Base-by-base conservation (phyloP, 2,113 vertebrate genomes). In the Collichthys lucidus region DNA sequence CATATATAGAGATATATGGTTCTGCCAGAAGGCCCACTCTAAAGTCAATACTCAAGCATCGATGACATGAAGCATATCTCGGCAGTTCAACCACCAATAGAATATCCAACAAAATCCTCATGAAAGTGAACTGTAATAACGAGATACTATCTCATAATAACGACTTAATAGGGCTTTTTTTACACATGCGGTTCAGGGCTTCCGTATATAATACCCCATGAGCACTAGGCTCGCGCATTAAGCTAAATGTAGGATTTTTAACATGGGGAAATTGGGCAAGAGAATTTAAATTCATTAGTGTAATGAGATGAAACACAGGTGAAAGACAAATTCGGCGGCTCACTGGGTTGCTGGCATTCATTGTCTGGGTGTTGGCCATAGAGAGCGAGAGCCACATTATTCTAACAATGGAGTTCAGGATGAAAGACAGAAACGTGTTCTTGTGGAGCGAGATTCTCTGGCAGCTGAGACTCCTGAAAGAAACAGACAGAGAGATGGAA, bases 391-490 rank as follows among this genome's bases (percentile, higher is more conserved):
- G 93, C 89, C 86, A 94, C 73, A 92, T 87, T 14, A 96, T 88
- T 7, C 92, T 96, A 46, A 94, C 77, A 5, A 95, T 86, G 46
- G 95, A 96, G 90, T 95, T 95, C 1, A 96, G 77, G 85, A 96
- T 95, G 84, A 95, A 96, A 63, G 95, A 96, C 24, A 95, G 86
- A 63, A 96, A 96, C 89, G 91, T 95, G 91, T 95, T 96, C 89
- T 96, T 96, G 81, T 96, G 96, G 50, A 96, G 94, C 44, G 95
- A 95, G 77, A 96, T 94, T 56, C 96, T 91, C 92, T 96, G 95
- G 84, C 96, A 96, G 91, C 95, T 96, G 11, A 96, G 91, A 86
- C 90, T 96, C 77, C 95, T 96, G 82, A 8, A 72, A 49, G 31
- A 56, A 11, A 60, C 5, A 50, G 10, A 72, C 2, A 16, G 19